Evolutionary conservation across 2,888 invertebrate species (phyloP).

Genomic region (Himalopsyche japonica): DNA sequence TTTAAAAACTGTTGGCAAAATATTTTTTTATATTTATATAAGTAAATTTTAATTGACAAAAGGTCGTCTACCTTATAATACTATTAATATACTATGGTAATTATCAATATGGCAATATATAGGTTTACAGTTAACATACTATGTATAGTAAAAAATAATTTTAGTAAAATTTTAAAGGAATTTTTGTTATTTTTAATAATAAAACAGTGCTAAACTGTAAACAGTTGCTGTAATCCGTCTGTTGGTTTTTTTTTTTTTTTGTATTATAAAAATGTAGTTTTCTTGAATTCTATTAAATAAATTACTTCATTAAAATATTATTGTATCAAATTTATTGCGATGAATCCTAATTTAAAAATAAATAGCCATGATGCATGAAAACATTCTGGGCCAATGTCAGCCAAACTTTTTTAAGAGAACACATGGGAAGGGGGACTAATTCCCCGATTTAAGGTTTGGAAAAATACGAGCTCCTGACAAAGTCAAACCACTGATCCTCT

Average conservation of each 20-base stretch:
- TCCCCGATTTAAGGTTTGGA: no score
- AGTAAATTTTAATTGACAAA: neutral
- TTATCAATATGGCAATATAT: conserved; percentile 25
- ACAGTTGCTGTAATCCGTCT: conserved; percentile 18
- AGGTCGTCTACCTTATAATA: neutral
- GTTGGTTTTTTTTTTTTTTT: conserved; percentile 10
- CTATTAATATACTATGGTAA: neutral
- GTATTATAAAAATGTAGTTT: conserved; percentile 23
- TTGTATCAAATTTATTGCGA: no score
- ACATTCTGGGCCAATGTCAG: no score
- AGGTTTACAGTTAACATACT: neutral
- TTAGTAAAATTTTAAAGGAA: conserved; percentile 1
- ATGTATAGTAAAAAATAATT: conserved; percentile 3
- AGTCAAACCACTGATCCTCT: no score
- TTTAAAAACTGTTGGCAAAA: neutral
- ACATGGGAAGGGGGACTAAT: no score
- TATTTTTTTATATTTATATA: neutral
- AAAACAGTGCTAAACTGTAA: conserved; percentile 7
- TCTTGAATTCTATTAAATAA: conserved; percentile 17
- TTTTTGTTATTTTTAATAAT: conserved; percentile 8
- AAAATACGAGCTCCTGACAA: no score
- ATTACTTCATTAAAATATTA: neutral
- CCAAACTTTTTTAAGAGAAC: no score
- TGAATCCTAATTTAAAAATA: no score
- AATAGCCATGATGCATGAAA: no score